phyloP scores from a whole-genome alignment of 2,113 vertebrate genomes.

The Clupea harengus region DNA sequence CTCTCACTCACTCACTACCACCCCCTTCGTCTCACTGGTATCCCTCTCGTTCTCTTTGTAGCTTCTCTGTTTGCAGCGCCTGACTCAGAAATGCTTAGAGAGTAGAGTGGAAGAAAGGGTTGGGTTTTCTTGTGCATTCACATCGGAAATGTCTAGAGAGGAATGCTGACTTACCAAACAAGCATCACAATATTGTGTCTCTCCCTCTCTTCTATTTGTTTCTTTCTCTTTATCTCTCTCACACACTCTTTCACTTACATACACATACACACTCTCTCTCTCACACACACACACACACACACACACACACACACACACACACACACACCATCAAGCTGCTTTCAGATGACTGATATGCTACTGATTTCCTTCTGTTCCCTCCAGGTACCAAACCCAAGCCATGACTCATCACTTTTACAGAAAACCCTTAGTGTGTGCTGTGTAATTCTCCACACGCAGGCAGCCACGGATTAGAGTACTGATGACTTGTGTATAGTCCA shows the following conservation, averaged over 20 bases:
- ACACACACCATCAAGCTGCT: neutral
- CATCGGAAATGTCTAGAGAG: slow-evolving; percentile 16
- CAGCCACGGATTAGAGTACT: neutral
- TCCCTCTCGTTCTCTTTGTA: slow-evolving; percentile 14
- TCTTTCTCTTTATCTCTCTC: neutral
- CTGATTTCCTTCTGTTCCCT: neutral
- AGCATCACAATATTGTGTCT: slow-evolving; percentile 17
- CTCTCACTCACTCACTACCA: slow-evolving; percentile 13
- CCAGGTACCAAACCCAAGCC: neutral
- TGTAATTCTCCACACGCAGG: neutral
- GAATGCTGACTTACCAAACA: slow-evolving; percentile 23
- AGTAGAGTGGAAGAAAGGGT: slow-evolving; percentile 27
- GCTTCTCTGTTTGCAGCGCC: neutral
- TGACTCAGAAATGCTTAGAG: slow-evolving; percentile 31
- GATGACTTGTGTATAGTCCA: neutral
- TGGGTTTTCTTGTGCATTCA: slow-evolving; percentile 12
- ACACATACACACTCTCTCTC: neutral
- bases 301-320: slow-evolving; percentile 5
- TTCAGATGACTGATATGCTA: neutral
- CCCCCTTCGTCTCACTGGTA: slow-evolving; percentile 12
- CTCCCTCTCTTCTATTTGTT: neutral
- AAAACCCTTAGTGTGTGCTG: neutral
- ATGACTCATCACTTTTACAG: slow-evolving; percentile 6
- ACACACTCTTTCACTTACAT: neutral
- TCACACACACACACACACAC: neutral